A percentile compares a stretch with the other conserved stretches of the same genome.
Evolutionary conservation across 2,888 invertebrate genomes (phyloP).

Genomic region (Ormyrus rosae): DNA sequence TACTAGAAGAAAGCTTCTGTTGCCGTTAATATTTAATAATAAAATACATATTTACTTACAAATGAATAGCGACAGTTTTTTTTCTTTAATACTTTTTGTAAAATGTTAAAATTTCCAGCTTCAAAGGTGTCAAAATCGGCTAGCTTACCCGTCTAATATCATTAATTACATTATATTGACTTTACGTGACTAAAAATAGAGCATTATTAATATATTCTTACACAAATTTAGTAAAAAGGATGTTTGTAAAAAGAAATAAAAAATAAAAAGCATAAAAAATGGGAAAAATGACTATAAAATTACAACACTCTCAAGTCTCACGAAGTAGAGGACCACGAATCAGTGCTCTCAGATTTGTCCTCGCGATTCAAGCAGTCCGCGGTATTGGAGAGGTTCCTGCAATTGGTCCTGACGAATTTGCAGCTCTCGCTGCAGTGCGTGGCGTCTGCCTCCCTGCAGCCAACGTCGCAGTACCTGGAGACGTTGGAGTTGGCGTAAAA

Average conservation of each 20-base stretch:
- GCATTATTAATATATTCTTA: too few species aligned
- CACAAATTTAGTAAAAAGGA: too few species aligned
- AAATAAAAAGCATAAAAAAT: slow-evolving; percentile 8
- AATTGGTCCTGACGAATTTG: slow-evolving; percentile 32
- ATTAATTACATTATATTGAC: too few species aligned
- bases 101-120: too few species aligned
- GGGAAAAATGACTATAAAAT: background rate
- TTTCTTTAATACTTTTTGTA: too few species aligned
- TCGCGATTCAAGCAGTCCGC: slow-evolving; percentile 26
- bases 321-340: background rate
- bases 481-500: slow-evolving; percentile 4
- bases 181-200: too few species aligned
- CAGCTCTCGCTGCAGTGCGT: slow-evolving; percentile 37
- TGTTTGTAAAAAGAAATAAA: background rate
- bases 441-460: background rate
- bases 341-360: background rate
- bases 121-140: background rate
- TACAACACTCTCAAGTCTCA: background rate
- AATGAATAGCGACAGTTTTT: too few species aligned
- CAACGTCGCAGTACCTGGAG: slow-evolving; percentile 26
- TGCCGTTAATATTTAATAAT: too few species aligned
- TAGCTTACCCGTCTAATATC: too few species aligned
- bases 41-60: too few species aligned
- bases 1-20: too few species aligned
- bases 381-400: slow-evolving; percentile 17